Conservation (phyloP, 1,140 invertebrate genomes). For the Ips typographus region DNA sequence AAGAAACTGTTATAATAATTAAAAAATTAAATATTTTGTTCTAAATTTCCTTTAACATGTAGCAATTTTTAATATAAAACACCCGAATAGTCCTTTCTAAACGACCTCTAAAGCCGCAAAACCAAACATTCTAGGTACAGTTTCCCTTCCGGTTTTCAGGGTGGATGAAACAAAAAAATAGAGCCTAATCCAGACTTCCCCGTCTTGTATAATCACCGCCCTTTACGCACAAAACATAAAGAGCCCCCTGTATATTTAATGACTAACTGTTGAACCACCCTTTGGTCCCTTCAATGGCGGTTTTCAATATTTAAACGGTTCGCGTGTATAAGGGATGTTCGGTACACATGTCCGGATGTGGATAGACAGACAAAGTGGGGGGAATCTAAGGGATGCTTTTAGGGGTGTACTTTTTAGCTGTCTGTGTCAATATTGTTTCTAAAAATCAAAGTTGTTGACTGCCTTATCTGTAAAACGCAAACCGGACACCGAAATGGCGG, state of each 20-base stretch:
- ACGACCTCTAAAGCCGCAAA: too few species aligned
- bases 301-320: conserved; percentile 33
- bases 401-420: conserved; percentile 1
- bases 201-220: not conserved
- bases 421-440: not conserved
- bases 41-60: too few species aligned
- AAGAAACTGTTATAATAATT: too few species aligned
- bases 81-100: too few species aligned
- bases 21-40: too few species aligned
- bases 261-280: conserved; percentile 31
- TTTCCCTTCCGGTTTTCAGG: too few species aligned
- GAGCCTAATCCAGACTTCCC: not conserved
- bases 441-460: not conserved
- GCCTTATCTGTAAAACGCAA: not conserved
- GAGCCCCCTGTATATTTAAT: conserved; percentile 27
- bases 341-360: conserved; percentile 1
- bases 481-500: not conserved
- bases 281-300: conserved; percentile 21
- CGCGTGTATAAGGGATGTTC: conserved; percentile 11
- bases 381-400: conserved; percentile 4
- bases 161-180: too few species aligned
- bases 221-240: conserved; percentile 18
- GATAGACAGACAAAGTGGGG: not conserved
- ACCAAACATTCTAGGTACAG: too few species aligned
- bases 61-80: too few species aligned